Evolutionary conservation across 2,797 vertebrate genomes (phyloP).

Genomic region (Zenarchopterus dispar): DNA sequence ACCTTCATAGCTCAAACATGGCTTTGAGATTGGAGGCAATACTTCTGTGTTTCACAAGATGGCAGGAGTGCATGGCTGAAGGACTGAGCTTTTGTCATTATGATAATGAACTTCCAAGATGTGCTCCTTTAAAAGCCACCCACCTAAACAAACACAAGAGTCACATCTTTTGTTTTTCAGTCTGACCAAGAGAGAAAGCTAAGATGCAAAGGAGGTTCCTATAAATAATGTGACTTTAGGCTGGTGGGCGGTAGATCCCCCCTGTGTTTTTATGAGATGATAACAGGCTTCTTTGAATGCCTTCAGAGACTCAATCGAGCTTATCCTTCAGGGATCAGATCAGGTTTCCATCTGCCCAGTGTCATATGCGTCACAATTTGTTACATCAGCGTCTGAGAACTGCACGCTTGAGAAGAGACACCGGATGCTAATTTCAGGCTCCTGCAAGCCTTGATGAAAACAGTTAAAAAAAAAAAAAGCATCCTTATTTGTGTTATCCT

Average conservation of each 20-base stretch:
- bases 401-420: constrained; percentile 28
- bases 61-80: constrained; percentile 37
- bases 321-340: constrained; percentile 21
- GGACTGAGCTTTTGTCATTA: neutral
- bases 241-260: neutral
- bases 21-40: constrained; percentile 10
- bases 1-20: neutral
- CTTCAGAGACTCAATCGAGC: constrained; percentile 5
- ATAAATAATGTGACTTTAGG: neutral
- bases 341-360: constrained; percentile 17
- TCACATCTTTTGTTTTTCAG: constrained; percentile 2
- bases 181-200: constrained; percentile 3
- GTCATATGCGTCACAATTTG: constrained; percentile 3
- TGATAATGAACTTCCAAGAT: constrained; percentile 7
- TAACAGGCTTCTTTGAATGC: constrained; percentile 12
- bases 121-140: constrained; percentile 8
- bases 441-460: constrained; percentile 21
- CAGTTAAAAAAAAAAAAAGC: constrained; percentile 2
- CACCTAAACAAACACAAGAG: constrained; percentile 36
- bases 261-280: constrained; percentile 2
- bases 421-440: constrained; percentile 53
- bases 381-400: constrained; percentile 23
- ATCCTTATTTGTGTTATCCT: constrained; percentile 41
- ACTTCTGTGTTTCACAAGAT: constrained; percentile 37
- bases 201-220: constrained; percentile 1